A percentile compares a stretch with the other conserved stretches of the same genome.
phyloP scores from a whole-genome alignment of 2,113 vertebrate species.

The Saimiri boliviensis region DNA sequence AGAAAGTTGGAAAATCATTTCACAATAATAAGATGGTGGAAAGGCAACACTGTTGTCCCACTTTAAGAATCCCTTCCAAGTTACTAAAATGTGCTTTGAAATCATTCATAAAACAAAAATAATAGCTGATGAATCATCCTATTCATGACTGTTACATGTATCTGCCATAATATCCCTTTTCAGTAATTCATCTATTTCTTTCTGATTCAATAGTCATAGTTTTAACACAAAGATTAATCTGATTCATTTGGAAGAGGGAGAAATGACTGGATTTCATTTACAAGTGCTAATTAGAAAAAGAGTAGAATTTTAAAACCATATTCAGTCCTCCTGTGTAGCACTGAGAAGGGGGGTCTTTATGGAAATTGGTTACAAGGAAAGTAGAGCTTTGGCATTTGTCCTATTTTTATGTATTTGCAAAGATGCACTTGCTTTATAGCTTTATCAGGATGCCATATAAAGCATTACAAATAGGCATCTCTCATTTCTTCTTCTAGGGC shows the following conservation, averaged over 20 bases:
- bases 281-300: conserved; percentile 57
- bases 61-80: conserved; percentile 52
- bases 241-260: conserved; percentile 58
- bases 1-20: conserved; percentile 60
- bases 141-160: conserved; percentile 74
- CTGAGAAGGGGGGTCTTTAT: conserved; percentile 44
- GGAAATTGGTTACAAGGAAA: conserved; percentile 64
- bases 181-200: conserved; percentile 69
- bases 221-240: conserved; percentile 36
- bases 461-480: conserved; percentile 70
- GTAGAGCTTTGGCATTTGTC: conserved; percentile 67
- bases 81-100: conserved; percentile 74
- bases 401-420: conserved; percentile 74
- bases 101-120: conserved; percentile 81
- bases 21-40: conserved; percentile 33
- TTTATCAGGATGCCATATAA: conserved; percentile 50
- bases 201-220: conserved; percentile 69
- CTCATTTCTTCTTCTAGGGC: conserved; percentile 17
- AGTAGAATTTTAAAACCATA: conserved; percentile 54
- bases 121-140: conserved; percentile 79
- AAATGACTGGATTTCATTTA: conserved; percentile 36
- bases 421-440: conserved; percentile 62
- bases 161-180: conserved; percentile 69
- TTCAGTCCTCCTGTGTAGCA: not conserved
- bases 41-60: not conserved